Evolutionary conservation across 2,113 vertebrate genomes (phyloP).

Genomic region (Coturnix japonica): DNA sequence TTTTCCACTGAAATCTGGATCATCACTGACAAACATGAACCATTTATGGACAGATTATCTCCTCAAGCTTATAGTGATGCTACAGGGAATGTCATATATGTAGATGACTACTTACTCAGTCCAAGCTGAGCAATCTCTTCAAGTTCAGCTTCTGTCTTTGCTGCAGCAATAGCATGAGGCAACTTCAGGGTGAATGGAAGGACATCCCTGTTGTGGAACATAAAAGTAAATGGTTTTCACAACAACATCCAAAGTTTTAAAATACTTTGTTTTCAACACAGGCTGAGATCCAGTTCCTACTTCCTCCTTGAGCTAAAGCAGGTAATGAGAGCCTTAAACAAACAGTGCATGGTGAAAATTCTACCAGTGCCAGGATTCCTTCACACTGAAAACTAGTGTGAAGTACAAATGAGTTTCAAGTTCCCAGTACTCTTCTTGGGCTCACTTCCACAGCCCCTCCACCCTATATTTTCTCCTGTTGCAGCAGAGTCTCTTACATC

Average conservation of each 20-base stretch:
- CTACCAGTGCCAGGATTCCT: not conserved
- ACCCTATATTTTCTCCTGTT: not conserved
- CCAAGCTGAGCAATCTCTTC: constrained; percentile 91
- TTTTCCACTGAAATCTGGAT: not conserved
- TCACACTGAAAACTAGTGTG: not conserved
- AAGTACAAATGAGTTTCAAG: not conserved
- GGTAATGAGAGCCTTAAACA: not conserved
- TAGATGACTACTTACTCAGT: constrained; percentile 80
- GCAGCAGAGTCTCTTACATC: not conserved
- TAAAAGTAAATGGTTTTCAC: not conserved
- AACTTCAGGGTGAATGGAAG: constrained; percentile 92
- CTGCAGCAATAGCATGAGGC: constrained; percentile 87
- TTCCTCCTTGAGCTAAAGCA: not conserved
- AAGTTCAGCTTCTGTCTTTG: constrained; percentile 90
- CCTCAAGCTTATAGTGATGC: not conserved
- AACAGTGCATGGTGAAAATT: not conserved
- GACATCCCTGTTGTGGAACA: constrained; percentile 83
- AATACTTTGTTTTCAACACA: not conserved
- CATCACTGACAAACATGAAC: not conserved
- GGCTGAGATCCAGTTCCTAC: not conserved
- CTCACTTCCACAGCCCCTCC: not conserved
- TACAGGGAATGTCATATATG: not conserved
- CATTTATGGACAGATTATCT: not conserved
- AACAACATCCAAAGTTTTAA: not conserved
- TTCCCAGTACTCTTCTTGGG: not conserved